A percentile compares a stretch with the other conserved stretches of the same genome.
phyloP scores from a whole-genome alignment of 2,888 invertebrate species.

The Netelia melanura region DNA sequence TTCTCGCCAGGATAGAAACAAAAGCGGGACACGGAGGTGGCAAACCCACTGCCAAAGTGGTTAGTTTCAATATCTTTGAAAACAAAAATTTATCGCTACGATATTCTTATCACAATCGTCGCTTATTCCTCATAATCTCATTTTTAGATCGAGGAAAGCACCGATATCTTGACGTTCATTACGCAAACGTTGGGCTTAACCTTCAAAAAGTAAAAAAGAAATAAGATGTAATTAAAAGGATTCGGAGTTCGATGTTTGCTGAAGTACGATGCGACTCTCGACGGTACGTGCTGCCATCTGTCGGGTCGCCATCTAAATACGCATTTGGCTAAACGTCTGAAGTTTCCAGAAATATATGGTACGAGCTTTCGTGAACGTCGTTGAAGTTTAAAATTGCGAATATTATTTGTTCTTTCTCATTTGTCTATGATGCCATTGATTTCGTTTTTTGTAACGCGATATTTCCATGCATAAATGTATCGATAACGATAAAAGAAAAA shows the following conservation, averaged over 20 bases:
- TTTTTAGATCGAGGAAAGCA: conserved; percentile 95
- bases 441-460: conserved; percentile 11
- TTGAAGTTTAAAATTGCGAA: not conserved
- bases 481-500: not conserved
- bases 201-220: conserved; percentile 83
- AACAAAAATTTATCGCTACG: not conserved
- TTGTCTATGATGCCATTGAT: not conserved
- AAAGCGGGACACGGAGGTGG: conserved; percentile 99
- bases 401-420: not conserved
- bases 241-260: conserved; percentile 29
- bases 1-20: conserved; percentile 96
- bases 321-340: conserved; percentile 12
- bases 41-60: conserved; percentile 97
- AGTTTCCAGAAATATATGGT: conserved; percentile 19
- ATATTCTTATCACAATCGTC: conserved; percentile 11
- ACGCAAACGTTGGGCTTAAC: conserved; percentile 90
- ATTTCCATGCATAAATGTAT: conserved; percentile 40
- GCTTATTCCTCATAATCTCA: conserved; percentile 68
- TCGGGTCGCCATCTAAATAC: conserved; percentile 10
- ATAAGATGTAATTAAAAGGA: conserved; percentile 19
- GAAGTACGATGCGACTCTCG: conserved; percentile 2
- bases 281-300: not conserved
- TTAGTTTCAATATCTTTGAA: conserved; percentile 84
- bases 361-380: conserved; percentile 44
- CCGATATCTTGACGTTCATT: conserved; percentile 95